phyloP scores from a whole-genome alignment of 2,797 vertebrate genomes.

The Eospalax fontanierii region DNA sequence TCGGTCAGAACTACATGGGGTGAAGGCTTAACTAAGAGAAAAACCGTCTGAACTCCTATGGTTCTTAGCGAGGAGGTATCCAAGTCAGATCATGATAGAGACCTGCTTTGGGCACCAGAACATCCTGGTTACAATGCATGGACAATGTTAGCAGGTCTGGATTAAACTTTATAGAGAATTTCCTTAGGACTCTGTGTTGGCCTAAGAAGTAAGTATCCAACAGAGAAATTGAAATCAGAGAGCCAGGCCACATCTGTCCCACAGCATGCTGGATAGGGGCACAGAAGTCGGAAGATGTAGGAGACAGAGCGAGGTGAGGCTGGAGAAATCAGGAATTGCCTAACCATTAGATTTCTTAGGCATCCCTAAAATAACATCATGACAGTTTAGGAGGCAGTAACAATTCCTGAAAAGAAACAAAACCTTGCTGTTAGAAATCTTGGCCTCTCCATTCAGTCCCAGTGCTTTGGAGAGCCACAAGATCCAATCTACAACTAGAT shows the following conservation, averaged over 20 bases:
- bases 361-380: background rate
- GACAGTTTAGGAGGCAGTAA: background rate
- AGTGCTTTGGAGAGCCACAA: background rate
- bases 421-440: background rate
- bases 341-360: background rate
- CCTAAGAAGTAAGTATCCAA: background rate
- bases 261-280: background rate
- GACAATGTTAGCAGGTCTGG: background rate
- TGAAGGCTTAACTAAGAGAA: slow-evolving; percentile 78
- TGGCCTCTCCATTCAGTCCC: background rate
- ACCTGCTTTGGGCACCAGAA: background rate
- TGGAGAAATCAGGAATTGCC: background rate
- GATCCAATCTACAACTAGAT: background rate
- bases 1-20: slow-evolving; percentile 57
- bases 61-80: slow-evolving; percentile 29
- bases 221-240: background rate
- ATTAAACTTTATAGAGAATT: background rate
- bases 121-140: background rate
- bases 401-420: background rate
- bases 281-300: background rate
- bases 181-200: background rate
- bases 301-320: background rate
- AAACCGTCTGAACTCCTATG: slow-evolving; percentile 55
- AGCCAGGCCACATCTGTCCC: background rate
- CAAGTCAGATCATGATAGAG: background rate